Conservation (phyloP, 1,140 invertebrate species). For the Frieseomelitta varia region DNA sequence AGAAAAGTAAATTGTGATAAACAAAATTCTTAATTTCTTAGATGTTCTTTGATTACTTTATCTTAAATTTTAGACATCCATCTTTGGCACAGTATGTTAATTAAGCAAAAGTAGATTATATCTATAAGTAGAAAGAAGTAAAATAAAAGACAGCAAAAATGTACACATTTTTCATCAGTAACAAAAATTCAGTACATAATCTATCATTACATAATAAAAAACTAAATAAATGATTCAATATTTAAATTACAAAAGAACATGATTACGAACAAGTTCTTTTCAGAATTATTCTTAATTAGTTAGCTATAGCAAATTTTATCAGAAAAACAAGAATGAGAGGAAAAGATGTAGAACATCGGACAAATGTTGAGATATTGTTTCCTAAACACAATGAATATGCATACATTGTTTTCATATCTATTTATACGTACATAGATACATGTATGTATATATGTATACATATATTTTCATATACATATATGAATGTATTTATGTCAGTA, state of each 20-base stretch:
- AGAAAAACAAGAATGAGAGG: constrained; percentile 2
- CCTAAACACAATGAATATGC: constrained; percentile 41
- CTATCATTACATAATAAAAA: neutral
- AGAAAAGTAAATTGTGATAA: constrained; percentile 48
- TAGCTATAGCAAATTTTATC: constrained; percentile 35
- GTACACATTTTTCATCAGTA: constrained; percentile 30
- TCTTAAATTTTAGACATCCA: constrained; percentile 77
- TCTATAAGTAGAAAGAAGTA: constrained; percentile 52
- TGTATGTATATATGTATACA: neutral
- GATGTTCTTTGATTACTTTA: constrained; percentile 61
- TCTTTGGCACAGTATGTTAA: constrained; percentile 76
- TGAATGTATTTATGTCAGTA: neutral
- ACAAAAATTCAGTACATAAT: constrained; percentile 20
- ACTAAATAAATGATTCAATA: constrained; percentile 11
- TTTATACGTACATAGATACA: constrained; percentile 34
- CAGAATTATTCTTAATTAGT: constrained; percentile 29
- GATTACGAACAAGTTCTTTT: constrained; percentile 1
- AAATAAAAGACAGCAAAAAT: constrained; percentile 44
- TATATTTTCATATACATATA: constrained; percentile 19
- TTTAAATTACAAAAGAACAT: constrained; percentile 30
- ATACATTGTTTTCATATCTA: constrained; percentile 41
- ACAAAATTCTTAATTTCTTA: constrained; percentile 68
- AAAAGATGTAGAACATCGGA: constrained; percentile 11
- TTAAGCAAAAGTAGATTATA: constrained; percentile 63
- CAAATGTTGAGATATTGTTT: constrained; percentile 45